Base-by-base conservation (phyloP, 2,888 invertebrate species). In the Epinotia demarniana region DNA sequence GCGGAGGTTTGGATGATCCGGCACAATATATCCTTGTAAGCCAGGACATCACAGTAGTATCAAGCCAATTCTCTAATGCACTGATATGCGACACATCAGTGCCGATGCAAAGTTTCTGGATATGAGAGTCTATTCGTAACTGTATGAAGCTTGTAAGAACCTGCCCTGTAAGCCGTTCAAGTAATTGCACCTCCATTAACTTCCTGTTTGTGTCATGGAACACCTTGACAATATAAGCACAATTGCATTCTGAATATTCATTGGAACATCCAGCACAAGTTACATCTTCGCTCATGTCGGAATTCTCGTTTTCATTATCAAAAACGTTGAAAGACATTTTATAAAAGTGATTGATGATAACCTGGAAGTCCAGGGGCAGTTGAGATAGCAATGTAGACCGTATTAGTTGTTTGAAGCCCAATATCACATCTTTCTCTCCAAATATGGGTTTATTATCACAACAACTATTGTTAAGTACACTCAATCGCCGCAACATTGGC, bases 31-130 rank as follows among this genome's bases (percentile, higher is more conserved):
- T 97, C 81, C 97, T 95, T 39, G 96, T 96, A 39, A 99, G 88
- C 99, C 99, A 99, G 39, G 96, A 96, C 88, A 98, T 95, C 0
- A 99, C 97, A 68, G 97, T 96, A 13, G 96, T 96, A 78, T 98
- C 96, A 2, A 99, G 94, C 99, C 99, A 99, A 96, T 95, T 95
- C 91, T 98, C 97, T 19, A 99, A 91, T 72, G 95, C 94, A n/a
- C 94, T 92, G 69, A 98, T 94, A 83, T 97, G 97, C 6, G 97
- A 97, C 23, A 96, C 95, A 91, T 98, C 97, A 92, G 97, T 97
- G 46, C 97, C 98, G 81, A 97, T 97, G 85, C 98, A 98, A 0
- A 96, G 95, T 82, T 96, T 96, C 83, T 96, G 96, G n/a, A 99
- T 97, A 84, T 98, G 97, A 79, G 95, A 95, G 85, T 97, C 96